These are phyloP conservation scores for Scaptomyza pallida DNA, from an alignment of 1,140 invertebrate genomes.

Conservation along the genomic window DNA sequence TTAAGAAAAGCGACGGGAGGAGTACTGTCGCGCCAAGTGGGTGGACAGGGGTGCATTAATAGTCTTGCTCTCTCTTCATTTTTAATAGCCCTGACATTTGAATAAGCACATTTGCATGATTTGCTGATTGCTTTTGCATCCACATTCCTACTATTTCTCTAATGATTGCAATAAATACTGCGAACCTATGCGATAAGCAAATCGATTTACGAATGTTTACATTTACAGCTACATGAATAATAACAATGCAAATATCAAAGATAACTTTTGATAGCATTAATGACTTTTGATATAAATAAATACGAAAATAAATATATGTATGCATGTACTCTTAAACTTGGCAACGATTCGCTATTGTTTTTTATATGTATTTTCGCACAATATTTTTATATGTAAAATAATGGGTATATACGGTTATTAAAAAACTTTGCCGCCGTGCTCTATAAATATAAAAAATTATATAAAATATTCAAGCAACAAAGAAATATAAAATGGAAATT, in stretches of 20 bases:
- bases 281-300: background rate
- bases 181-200: background rate
- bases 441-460: constrained; percentile 21
- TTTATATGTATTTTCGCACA: background rate
- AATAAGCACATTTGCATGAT: constrained; percentile 55
- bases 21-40: constrained; percentile 10
- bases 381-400: constrained; percentile 2
- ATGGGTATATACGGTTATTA: constrained; percentile 29
- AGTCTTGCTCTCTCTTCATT: background rate
- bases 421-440: constrained; percentile 6
- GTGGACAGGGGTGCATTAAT: background rate
- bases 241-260: no score
- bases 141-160: constrained; percentile 16
- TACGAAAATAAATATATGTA: background rate
- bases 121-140: constrained; percentile 7
- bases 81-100: constrained; percentile 65
- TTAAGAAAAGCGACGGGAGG: no score
- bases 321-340: no score
- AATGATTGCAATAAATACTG: constrained; percentile 13
- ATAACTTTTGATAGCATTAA: background rate
- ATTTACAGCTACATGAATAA: background rate
- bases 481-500: constrained; percentile 22
- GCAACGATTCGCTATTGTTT: no score
- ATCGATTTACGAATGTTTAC: background rate
- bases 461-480: constrained; percentile 9